Conservation (phyloP, 2,888 invertebrate genomes). For the Leptothorax acervorum region DNA sequence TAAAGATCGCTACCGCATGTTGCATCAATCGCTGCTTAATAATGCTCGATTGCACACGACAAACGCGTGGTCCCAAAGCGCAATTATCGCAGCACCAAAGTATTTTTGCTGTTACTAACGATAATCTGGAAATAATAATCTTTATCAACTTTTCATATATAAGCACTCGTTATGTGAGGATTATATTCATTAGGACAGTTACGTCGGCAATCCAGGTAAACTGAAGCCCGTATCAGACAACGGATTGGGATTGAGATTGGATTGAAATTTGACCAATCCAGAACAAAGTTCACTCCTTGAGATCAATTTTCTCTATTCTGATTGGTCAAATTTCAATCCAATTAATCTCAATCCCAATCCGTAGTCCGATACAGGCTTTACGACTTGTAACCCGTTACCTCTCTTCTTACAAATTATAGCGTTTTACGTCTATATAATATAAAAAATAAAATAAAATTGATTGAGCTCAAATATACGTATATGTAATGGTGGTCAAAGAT, state of each 20-base stretch:
- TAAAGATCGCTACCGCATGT: slow-evolving; percentile 25
- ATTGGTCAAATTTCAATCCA: no score
- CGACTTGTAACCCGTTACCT: not conserved
- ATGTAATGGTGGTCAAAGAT: not conserved
- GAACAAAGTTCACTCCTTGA: no score
- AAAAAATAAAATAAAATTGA: not conserved
- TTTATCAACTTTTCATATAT: not conserved
- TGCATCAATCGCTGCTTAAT: not conserved
- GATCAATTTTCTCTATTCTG: no score
- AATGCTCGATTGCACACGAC: not conserved
- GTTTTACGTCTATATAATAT: not conserved
- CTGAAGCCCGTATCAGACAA: not conserved
- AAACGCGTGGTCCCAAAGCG: not conserved
- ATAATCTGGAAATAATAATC: not conserved
- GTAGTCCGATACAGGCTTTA: not conserved
- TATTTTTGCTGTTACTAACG: not conserved
- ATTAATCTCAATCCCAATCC: no score
- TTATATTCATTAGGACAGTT: slow-evolving; percentile 12
- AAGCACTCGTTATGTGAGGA: not conserved
- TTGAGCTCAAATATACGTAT: not conserved
- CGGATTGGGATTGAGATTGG: no score
- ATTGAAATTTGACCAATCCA: no score
- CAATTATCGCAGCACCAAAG: not conserved
- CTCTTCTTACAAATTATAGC: not conserved
- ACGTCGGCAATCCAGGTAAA: not conserved